These are phyloP conservation scores for Allophyes oxyacanthae DNA, from an alignment of 2,888 invertebrate species.

Conservation along the genomic window DNA sequence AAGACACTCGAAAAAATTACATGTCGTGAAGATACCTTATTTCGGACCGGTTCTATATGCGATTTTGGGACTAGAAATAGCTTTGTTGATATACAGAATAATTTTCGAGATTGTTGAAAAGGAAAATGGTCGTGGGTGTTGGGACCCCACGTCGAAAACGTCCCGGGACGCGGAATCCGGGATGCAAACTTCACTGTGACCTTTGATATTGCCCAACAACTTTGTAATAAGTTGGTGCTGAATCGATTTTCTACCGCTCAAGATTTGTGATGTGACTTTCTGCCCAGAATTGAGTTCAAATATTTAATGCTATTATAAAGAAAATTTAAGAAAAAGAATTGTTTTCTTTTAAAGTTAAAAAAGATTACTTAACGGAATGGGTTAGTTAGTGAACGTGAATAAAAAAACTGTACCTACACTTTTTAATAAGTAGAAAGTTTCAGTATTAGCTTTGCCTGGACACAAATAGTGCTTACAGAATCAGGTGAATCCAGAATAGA, in stretches of 20 bases:
- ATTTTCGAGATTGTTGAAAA: conserved; percentile 46
- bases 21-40: conserved; percentile 15
- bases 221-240: conserved; percentile 46
- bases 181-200: conserved; percentile 46
- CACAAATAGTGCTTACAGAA: no score
- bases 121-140: conserved; percentile 47
- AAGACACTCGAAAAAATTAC: conserved; percentile 17
- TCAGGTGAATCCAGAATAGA: no score
- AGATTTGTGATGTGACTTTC: conserved; percentile 27
- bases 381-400: conserved; percentile 30
- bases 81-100: conserved; percentile 32
- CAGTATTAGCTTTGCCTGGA: background rate
- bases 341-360: conserved; percentile 1
- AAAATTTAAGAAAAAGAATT: background rate
- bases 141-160: conserved; percentile 23
- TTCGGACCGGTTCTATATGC: conserved; percentile 13
- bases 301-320: background rate
- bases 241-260: conserved; percentile 41
- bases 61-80: conserved; percentile 32
- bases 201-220: conserved; percentile 49
- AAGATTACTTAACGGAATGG: conserved; percentile 36
- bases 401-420: conserved; percentile 5
- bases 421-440: conserved; percentile 15
- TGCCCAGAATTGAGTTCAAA: conserved; percentile 24
- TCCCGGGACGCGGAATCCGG: conserved; percentile 17